A percentile compares a stretch with the other conserved stretches of the same genome.
phyloP scores from a whole-genome alignment of 2,888 invertebrate species.

The Cerastis rubricosa region DNA sequence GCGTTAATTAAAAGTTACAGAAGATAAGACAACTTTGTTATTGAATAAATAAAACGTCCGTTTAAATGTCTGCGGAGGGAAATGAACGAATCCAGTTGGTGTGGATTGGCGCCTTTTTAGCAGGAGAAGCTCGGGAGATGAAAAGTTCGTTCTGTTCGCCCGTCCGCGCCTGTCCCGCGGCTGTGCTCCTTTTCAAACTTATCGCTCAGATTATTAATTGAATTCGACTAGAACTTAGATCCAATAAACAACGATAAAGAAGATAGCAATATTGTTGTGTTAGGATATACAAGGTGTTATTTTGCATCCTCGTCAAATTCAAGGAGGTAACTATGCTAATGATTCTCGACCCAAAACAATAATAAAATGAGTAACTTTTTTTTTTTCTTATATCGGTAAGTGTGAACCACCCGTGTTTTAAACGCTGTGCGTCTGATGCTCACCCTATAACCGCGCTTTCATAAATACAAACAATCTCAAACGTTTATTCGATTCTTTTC shows the following conservation, averaged over 20 bases:
- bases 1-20: constrained; percentile 80
- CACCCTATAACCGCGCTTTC: too few relatives aligned
- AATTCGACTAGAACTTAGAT: constrained; percentile 60
- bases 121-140: constrained; percentile 56
- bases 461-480: too few relatives aligned
- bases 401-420: too few relatives aligned
- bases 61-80: constrained; percentile 69
- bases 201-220: constrained; percentile 77
- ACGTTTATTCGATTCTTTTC: too few relatives aligned
- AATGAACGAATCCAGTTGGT: constrained; percentile 69
- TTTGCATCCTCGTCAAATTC: too few relatives aligned
- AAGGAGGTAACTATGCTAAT: too few relatives aligned
- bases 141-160: constrained; percentile 58
- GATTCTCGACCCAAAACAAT: too few relatives aligned
- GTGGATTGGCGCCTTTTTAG: constrained; percentile 68
- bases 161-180: constrained; percentile 38
- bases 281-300: too few relatives aligned
- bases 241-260: constrained; percentile 38
- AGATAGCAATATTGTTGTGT: constrained; percentile 21
- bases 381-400: too few relatives aligned
- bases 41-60: constrained; percentile 80
- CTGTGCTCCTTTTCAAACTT: constrained; percentile 69
- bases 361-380: too few relatives aligned
- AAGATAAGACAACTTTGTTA: constrained; percentile 78
- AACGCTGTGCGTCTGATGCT: too few relatives aligned